Evolutionary conservation across 92 coral and sea anemone species (phyloP), one percentile per base, ranked within the genome.

Genomic region (Metridium senile): DNA sequence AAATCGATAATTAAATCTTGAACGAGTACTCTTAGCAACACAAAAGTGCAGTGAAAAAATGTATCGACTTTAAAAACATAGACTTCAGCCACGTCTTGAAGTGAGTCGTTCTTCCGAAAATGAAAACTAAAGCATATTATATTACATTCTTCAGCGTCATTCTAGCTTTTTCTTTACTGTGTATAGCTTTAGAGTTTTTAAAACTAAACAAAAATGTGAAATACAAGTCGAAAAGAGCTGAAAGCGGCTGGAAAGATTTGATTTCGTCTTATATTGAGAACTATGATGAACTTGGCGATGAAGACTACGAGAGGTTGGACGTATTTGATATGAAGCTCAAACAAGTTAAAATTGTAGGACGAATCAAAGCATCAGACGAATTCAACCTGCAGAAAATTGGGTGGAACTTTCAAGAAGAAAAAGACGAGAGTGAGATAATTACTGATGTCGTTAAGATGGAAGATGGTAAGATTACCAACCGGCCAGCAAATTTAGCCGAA

Each of bases 251-350:
- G 4, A 59, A 59, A 3, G 4, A 63, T 3, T 28, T 63, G 1
- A 31, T 63, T 63, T 31, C 78, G 8, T 9, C 19, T 57, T 28
- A 34, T 23, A 30, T 33, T 28, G 75, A 11, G 1, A 51, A 47
- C 4, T 16, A 25, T 10, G 66, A 72, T 29, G 62, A 2, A 23
- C 28, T 20, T 39, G 22, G 23, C 16, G 46, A 10, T 0, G 61
- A 46, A 70, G 35, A 49, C 10, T 26, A 29, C 17, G 78, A 58
- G 19, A 0, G 16, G 30, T 18, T 72, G 57, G 68, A 73, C 57
- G 47, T 62, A 18, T 22, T 73, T 73, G 77, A 29, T 20, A 31
- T 73, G 58, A 33, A 62, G 32, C 33, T 58, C 30, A 26, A 73
- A 33, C 26, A 73, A 34, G 21, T 73, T 17, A 23, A 71, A 11